Percentiles rank a stretch among this genome's conserved stretches.
Conservation (phyloP, 2,797 vertebrate genomes). For the Sebastolobus altivelis region DNA sequence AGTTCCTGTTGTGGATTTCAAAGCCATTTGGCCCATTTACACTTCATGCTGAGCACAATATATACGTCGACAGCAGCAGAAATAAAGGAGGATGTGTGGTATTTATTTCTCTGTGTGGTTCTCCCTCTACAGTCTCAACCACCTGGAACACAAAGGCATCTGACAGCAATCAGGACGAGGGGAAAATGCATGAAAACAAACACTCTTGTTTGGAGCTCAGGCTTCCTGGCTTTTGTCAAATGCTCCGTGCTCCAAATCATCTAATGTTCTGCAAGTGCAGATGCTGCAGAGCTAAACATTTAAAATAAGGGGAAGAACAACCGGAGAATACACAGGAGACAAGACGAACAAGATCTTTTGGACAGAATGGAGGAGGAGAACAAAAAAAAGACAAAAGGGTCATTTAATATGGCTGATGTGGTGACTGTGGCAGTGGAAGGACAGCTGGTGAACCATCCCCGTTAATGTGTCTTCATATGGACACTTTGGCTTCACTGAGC, state of each 20-base stretch:
- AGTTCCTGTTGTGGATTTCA: conserved; percentile 45
- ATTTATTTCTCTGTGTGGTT: conserved; percentile 68
- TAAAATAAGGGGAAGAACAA: conserved; percentile 17
- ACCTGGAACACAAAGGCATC: conserved; percentile 90
- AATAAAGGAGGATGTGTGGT: conserved; percentile 52
- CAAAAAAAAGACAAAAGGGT: conserved; percentile 4
- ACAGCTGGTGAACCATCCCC: conserved; percentile 54
- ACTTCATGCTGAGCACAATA: conserved; percentile 33
- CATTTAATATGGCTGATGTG: conserved; percentile 66
- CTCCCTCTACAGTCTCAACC: conserved; percentile 71
- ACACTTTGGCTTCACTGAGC: conserved; percentile 62
- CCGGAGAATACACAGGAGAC: conserved; percentile 3
- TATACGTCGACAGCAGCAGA: conserved; percentile 53
- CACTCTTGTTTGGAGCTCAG: conserved; percentile 89
- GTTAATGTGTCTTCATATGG: conserved; percentile 48
- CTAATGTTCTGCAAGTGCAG: conserved; percentile 88
- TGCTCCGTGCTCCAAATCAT: conserved; percentile 82
- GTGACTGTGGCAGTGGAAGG: conserved; percentile 34
- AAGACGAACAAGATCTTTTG: conserved; percentile 4
- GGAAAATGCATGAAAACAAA: conserved; percentile 91
- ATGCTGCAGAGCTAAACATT: conserved; percentile 51
- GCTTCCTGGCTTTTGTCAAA: conserved; percentile 92
- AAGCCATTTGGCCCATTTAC: conserved; percentile 54
- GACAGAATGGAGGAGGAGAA: background rate
- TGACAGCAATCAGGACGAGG: conserved; percentile 91